Evolutionary conservation across 92 coral and sea anemone genomes (phyloP).

Genomic region (Diadumene lineata): DNA sequence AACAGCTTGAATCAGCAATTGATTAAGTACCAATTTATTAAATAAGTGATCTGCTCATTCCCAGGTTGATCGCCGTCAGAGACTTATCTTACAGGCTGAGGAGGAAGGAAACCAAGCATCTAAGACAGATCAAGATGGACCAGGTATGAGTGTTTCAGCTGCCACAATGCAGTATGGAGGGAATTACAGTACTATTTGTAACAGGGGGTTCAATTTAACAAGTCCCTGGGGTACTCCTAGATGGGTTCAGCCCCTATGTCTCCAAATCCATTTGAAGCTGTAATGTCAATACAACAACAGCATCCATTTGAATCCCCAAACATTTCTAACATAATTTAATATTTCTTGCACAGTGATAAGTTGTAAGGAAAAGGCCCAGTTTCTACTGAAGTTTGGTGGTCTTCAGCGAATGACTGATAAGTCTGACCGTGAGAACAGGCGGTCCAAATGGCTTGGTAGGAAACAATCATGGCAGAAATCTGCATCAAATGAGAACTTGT

Average conservation of each 20-base stretch:
- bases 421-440: constrained; percentile 72
- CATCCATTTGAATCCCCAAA: no score
- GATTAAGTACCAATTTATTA: no score
- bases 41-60: not conserved
- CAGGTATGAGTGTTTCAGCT: constrained; percentile 58
- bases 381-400: constrained; percentile 92
- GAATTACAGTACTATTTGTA: not conserved
- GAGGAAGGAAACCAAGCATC: constrained; percentile 62
- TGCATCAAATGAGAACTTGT: constrained; percentile 52
- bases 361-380: constrained; percentile 88
- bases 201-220: no score
- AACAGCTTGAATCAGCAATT: no score
- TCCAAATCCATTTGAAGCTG: no score
- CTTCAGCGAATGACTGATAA: constrained; percentile 84
- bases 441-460: constrained; percentile 79
- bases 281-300: no score
- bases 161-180: no score
- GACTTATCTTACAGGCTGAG: constrained; percentile 91
- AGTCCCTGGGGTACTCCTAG: no score
- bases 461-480: constrained; percentile 85
- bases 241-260: no score
- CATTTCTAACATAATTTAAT: not conserved
- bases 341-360: constrained; percentile 54
- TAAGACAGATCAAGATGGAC: constrained; percentile 80
- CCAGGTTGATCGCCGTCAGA: constrained; percentile 97